Conservation (phyloP, 2,888 invertebrate species). For the Caenorhabditis sp. region DNA sequence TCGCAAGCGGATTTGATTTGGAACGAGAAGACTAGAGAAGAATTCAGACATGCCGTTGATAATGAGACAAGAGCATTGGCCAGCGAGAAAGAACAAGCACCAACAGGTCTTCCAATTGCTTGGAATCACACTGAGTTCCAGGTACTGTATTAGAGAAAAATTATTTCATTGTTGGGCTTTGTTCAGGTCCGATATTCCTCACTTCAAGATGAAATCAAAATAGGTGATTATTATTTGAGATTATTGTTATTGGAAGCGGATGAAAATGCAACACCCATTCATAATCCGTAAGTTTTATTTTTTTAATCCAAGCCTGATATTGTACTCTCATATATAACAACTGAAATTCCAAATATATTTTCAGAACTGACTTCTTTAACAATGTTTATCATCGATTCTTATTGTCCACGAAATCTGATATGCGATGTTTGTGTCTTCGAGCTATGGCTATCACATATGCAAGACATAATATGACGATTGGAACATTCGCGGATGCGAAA, state of each 20-base stretch:
- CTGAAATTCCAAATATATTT: too few relatives aligned
- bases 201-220: constrained; percentile 93
- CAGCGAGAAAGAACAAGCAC: constrained; percentile 86
- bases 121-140: constrained; percentile 99
- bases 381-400: constrained; percentile 96
- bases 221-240: constrained; percentile 96
- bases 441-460: constrained; percentile 92
- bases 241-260: constrained; percentile 87
- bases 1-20: constrained; percentile 94
- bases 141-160: constrained; percentile 65
- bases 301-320: too few relatives aligned
- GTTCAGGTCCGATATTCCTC: constrained; percentile 84
- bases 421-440: constrained; percentile 96
- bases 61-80: constrained; percentile 79
- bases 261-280: constrained; percentile 73
- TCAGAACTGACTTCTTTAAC: constrained; percentile 92
- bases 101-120: constrained; percentile 75
- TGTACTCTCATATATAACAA: too few relatives aligned
- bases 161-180: background rate
- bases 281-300: constrained; percentile 73
- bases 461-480: constrained; percentile 94
- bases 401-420: constrained; percentile 85
- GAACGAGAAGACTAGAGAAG: constrained; percentile 97
- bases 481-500: constrained; percentile 93
- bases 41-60: constrained; percentile 77